phyloP scores from a whole-genome alignment of 2,888 invertebrate genomes.

The Atethmia centrago region DNA sequence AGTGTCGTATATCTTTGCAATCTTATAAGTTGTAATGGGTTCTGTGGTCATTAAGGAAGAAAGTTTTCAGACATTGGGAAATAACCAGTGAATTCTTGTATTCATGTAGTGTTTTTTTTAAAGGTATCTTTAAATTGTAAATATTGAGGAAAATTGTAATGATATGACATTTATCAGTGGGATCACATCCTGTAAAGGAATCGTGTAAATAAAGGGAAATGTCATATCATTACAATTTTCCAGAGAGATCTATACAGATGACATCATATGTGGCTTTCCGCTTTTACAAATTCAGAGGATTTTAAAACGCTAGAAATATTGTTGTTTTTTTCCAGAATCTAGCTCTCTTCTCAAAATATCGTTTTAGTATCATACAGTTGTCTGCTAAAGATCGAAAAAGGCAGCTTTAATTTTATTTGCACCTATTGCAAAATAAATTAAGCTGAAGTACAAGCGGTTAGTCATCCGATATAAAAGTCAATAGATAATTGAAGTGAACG shows the following conservation, averaged over 20 bases:
- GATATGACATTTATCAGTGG: neutral
- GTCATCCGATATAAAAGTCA: constrained; percentile 40
- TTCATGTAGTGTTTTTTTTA: neutral
- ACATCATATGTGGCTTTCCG: neutral
- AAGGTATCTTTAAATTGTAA: neutral
- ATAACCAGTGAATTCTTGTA: neutral
- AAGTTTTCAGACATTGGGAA: neutral
- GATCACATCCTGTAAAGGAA: neutral
- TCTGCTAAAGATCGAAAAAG: neutral
- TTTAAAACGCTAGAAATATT: neutral
- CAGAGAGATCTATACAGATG: too few relatives aligned
- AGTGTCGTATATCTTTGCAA: neutral
- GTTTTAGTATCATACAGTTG: neutral
- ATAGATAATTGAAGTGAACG: constrained; percentile 49
- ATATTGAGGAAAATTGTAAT: neutral
- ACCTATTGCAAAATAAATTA: neutral
- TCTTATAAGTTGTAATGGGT: too few relatives aligned
- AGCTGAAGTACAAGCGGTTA: constrained; percentile 13
- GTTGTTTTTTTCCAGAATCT: neutral
- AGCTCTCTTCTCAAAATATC: neutral
- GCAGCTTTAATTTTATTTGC: neutral
- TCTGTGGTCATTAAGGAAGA: neutral
- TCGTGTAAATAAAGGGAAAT: neutral
- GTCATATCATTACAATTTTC: neutral
- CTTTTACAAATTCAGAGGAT: neutral